Base-by-base conservation (phyloP, 1,140 invertebrate species). In the Leptinotarsa defecta region DNA sequence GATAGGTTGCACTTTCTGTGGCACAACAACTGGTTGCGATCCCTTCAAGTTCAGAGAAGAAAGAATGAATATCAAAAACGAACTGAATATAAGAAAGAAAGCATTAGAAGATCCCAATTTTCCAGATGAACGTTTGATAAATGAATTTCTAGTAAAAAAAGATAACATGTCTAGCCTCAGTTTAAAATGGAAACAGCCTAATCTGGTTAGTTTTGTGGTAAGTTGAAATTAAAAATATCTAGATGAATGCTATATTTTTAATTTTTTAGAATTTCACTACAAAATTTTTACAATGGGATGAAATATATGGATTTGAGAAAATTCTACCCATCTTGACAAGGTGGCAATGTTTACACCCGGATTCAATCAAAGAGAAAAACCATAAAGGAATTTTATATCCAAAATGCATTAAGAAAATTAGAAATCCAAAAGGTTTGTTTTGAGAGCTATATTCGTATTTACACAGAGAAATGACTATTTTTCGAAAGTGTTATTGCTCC, bases 291-390 rank as follows among this genome's bases (percentile, higher is more conserved):
- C 87, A 88, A 74, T 96, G 94, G 94, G 89, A 91, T n/a, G 89
- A 91, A 81, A 87, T 90, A 24, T 94, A 95, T 82, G 88, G 91
- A 61, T 90, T 94, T 74, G 89, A 92, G 78, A 95, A 95, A 85
- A 91, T 94, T 76, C 87, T 95, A 71, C 92, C 94, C 0, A 82
- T 96, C 15, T 82, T 93, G 4, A 94, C 92, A 2, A 88, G 93
- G 65, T 94, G 92, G 92, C 91, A 92, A 79, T 79, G 92, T 52
- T 61, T 85, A 67, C 85, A 90, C 83, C 78, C 77, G 43, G 48
- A 74, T 57, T 11, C 69, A 86, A 78, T 77, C 81, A 79, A 63
- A 80, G 73, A 72, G 3, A 48, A 70, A 4, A 78, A 67, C 3
- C 77, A 81, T 11, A 69, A 80, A 64, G 79, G 82, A 67, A 68